Evolutionary conservation across 2,888 invertebrate genomes (phyloP), one percentile per base, ranked within the genome.

Genomic region (Oscheius onirici): DNA sequence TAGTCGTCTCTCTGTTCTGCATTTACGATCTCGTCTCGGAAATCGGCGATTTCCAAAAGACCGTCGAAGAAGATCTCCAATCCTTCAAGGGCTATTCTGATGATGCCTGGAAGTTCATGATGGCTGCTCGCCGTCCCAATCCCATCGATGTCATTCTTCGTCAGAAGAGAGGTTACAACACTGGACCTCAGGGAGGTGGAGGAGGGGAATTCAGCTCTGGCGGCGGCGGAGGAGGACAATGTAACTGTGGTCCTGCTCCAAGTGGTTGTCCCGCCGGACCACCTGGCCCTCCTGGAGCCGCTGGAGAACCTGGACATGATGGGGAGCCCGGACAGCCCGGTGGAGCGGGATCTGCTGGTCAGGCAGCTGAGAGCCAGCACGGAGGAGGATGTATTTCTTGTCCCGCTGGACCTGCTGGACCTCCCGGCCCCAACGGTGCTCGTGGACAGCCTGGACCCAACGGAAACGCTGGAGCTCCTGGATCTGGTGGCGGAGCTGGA

Each of bases 321-420:
- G 69, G 69, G 11, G 46, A 44, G 40, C 58, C 58, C 1, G 69
- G 69, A 60, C 20, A 54, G 24, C 49, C 69, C 17, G 69, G 69
- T 40, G 46, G 41, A 43, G 15, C 17, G 2, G 69, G 69, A 51
- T 22, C n/a, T 28, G 44, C 60, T 20, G 69, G 69, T 15, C 26
- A 49, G 15, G 40, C 69, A 3, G 69, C 72, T 65, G 76, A 71
- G 43, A 34, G 52, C 2, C 13, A 63, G 8, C 51, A 52, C n/a
- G 66, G 68, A 20, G 51, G 65, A 15, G 69, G 51, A 8, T 80
- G 80, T 66, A 80, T 78, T 67, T 15, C 20, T 10, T 49, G 57
- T 8, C 43, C 55, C 10, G 40, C 51, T 10, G 69, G 69, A 15
- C 40, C 60, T 8, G 26, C 61, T 34, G 69, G 68, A 17, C 43